A percentile compares a stretch with the other conserved stretches of the same genome.
Evolutionary conservation across 1,140 invertebrate species (phyloP).

Genomic region (Brachionus sp.): DNA sequence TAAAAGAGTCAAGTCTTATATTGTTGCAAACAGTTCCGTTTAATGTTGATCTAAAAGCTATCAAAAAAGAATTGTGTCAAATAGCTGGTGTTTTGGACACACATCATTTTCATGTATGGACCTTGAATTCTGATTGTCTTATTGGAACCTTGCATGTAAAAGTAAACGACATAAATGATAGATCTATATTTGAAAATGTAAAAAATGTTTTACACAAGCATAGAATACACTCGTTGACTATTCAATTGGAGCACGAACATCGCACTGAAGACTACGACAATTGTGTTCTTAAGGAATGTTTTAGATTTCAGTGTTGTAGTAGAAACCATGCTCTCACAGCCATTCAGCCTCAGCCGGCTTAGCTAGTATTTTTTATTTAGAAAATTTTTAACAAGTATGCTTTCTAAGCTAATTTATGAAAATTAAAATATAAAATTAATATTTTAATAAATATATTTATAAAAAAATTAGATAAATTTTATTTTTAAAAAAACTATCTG

Average conservation of each 20-base stretch:
- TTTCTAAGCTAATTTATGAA: too few relatives aligned
- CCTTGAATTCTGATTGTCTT: constrained; percentile 62
- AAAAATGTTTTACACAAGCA: constrained; percentile 63
- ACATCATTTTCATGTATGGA: constrained; percentile 66
- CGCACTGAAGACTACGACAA: background rate
- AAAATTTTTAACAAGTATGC: too few relatives aligned
- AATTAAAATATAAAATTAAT: too few relatives aligned
- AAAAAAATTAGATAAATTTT: too few relatives aligned
- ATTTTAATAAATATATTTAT: too few relatives aligned
- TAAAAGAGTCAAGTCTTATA: constrained; percentile 63
- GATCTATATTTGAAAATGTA: constrained; percentile 60
- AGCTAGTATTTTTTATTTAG: background rate
- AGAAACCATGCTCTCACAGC: background rate
- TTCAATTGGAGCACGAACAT: constrained; percentile 61
- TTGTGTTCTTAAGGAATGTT: background rate
- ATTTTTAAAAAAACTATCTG: too few relatives aligned
- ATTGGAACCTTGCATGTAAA: constrained; percentile 61
- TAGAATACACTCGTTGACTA: constrained; percentile 65
- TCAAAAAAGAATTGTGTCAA: constrained; percentile 58
- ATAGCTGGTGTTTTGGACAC: constrained; percentile 63
- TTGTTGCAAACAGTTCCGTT: constrained; percentile 64
- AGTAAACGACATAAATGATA: constrained; percentile 61
- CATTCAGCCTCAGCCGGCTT: background rate
- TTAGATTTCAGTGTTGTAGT: constrained; percentile 6
- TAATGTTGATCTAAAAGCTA: constrained; percentile 60